Evolutionary conservation across 1,140 invertebrate species (phyloP).

Genomic region (Paracyclopina nana): DNA sequence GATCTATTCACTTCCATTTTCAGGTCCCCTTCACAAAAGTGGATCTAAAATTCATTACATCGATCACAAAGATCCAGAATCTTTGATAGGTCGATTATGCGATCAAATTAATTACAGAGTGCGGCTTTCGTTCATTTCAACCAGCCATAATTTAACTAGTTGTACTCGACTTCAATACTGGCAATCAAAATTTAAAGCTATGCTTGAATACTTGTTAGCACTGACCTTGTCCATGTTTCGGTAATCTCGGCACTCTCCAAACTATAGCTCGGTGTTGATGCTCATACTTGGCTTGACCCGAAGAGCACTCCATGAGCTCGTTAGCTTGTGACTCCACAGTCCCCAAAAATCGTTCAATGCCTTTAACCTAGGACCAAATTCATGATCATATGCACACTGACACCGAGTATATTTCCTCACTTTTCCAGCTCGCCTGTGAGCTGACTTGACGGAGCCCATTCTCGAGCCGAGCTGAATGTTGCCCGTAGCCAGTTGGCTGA

Average conservation of each 20-base stretch:
- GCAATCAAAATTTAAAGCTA: no score
- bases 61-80: no score
- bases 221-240: constrained; percentile 87
- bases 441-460: constrained; percentile 83
- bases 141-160: no score
- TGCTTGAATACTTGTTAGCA: no score
- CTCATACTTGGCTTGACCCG: constrained; percentile 84
- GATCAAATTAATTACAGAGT: no score
- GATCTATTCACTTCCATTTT: no score
- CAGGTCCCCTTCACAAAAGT: no score
- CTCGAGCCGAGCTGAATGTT: constrained; percentile 12
- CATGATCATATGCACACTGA: background rate
- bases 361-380: constrained; percentile 48
- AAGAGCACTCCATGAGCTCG: constrained; percentile 89
- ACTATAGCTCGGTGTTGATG: constrained; percentile 92
- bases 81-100: no score
- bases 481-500: constrained; percentile 7
- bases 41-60: no score
- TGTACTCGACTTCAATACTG: no score
- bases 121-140: no score
- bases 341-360: constrained; percentile 79
- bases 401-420: background rate
- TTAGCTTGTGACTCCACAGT: constrained; percentile 73
- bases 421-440: constrained; percentile 44
- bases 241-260: constrained; percentile 87